Percentiles rank a stretch among this genome's conserved stretches.
These are phyloP conservation scores for Julus scandinavius DNA, from an alignment of 2,888 invertebrate genomes.

Conservation along the genomic window DNA sequence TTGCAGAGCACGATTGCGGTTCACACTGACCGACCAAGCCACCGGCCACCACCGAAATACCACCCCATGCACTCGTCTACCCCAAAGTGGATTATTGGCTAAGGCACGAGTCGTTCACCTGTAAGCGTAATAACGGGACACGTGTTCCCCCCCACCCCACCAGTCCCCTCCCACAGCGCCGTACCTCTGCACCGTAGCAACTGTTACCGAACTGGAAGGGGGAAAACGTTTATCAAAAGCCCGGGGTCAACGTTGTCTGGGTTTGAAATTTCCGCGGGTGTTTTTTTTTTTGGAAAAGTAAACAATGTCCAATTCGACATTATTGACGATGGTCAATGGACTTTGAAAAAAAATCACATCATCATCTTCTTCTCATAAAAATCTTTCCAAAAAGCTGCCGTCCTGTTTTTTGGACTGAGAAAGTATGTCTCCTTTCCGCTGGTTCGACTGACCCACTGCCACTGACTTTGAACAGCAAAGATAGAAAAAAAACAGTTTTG, in stretches of 20 bases:
- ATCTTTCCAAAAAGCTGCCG: not conserved
- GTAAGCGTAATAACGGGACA: conserved; percentile 11
- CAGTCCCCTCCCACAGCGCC: too few relatives aligned
- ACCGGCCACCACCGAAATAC: too few relatives aligned
- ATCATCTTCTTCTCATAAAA: not conserved
- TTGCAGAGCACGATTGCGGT: not conserved
- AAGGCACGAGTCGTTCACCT: not conserved
- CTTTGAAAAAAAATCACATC: too few relatives aligned
- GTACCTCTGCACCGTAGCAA: not conserved
- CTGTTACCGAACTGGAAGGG: not conserved
- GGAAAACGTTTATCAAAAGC: too few relatives aligned
- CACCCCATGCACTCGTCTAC: not conserved
- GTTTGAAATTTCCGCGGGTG: too few relatives aligned
- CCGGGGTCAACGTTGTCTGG: not conserved
- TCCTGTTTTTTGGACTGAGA: not conserved
- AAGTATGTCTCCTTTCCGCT: not conserved
- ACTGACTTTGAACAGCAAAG: not conserved
- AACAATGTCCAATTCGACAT: too few relatives aligned
- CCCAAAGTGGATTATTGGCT: not conserved
- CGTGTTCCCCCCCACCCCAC: not conserved
- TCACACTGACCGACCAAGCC: not conserved
- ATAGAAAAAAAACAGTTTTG: not conserved
- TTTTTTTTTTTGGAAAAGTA: too few relatives aligned
- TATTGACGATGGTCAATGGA: too few relatives aligned
- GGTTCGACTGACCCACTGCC: conserved; percentile 26